Conservation (phyloP, 2,888 invertebrate species). For the Euzophera pinguis region DNA sequence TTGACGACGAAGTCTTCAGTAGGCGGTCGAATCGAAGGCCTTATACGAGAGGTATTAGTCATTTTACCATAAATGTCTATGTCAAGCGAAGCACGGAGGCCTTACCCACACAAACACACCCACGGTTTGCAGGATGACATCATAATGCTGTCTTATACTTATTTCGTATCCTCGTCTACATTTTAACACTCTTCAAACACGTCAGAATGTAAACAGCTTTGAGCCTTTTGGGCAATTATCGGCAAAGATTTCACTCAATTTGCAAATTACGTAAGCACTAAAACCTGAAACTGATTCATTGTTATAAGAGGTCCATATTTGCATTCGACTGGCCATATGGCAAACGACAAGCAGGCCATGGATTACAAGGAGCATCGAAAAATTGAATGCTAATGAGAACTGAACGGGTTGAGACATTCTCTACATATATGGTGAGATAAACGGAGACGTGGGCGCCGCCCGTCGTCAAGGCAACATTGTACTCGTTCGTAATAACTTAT, state of each 20-base stretch:
- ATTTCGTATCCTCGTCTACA: slow-evolving; percentile 43
- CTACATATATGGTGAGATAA: slow-evolving; percentile 66
- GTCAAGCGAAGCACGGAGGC: slow-evolving; percentile 36
- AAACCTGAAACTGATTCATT: slow-evolving; percentile 7
- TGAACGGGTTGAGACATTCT: slow-evolving; percentile 47
- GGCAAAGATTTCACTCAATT: slow-evolving; percentile 38
- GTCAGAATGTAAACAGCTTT: slow-evolving; percentile 25
- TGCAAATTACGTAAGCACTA: slow-evolving; percentile 36
- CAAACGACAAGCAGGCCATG: slow-evolving; percentile 33
- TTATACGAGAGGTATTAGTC: slow-evolving; percentile 61
- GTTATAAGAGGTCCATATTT: slow-evolving; percentile 18
- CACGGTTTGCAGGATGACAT: slow-evolving; percentile 56
- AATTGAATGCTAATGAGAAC: slow-evolving; percentile 53
- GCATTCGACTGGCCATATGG: slow-evolving; percentile 45
- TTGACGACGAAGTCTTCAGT: slow-evolving; percentile 15
- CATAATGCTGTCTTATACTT: slow-evolving; percentile 41
- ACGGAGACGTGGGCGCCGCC: slow-evolving; percentile 62
- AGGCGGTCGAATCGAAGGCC: slow-evolving; percentile 28
- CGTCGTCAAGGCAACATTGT: slow-evolving; percentile 50
- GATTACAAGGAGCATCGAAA: slow-evolving; percentile 48
- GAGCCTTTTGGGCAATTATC: slow-evolving; percentile 35
- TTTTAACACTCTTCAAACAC: slow-evolving; percentile 57
- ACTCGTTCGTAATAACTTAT: slow-evolving; percentile 45
- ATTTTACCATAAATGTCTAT: slow-evolving; percentile 65
- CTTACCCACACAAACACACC: slow-evolving; percentile 53